Conservation (phyloP, 2,888 invertebrate genomes). For the Drosophila cognata region DNA sequence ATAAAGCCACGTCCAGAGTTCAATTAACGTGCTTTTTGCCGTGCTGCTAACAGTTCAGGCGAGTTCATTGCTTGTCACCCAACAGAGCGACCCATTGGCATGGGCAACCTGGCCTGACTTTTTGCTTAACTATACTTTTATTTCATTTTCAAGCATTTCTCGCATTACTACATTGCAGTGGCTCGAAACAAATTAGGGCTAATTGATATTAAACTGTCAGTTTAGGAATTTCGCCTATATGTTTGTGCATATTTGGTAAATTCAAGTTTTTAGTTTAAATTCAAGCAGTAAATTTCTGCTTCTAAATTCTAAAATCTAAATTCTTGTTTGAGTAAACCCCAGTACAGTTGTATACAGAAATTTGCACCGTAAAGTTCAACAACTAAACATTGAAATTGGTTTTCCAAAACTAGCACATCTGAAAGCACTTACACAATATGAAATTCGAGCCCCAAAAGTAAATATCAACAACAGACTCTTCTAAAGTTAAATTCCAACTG, state of each 20-base stretch:
- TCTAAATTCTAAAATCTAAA: background rate
- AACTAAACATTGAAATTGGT: slow-evolving; percentile 1
- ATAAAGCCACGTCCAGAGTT: slow-evolving; percentile 60
- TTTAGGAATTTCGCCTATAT: background rate
- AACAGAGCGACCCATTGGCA: slow-evolving; percentile 46
- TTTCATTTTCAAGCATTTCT: slow-evolving; percentile 29
- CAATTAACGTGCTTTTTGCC: slow-evolving; percentile 59
- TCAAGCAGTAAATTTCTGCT: background rate
- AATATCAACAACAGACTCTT: background rate
- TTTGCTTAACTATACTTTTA: slow-evolving; percentile 15
- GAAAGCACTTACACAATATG: background rate
- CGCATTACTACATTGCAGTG: slow-evolving; percentile 2
- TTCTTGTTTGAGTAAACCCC: background rate
- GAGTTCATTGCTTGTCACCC: slow-evolving; percentile 56
- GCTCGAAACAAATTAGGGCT: background rate
- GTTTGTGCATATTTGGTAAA: background rate
- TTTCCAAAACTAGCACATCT: slow-evolving; percentile 9
- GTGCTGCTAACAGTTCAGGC: slow-evolving; percentile 44
- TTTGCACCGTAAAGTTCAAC: background rate
- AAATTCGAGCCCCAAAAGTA: background rate
- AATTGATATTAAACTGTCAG: background rate
- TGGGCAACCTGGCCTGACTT: slow-evolving; percentile 31
- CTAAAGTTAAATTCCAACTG: background rate
- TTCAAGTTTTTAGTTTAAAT: background rate
- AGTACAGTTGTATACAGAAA: background rate